Conservation (phyloP, 2,888 invertebrate genomes). For the Hirtodrosophila trivittata region DNA sequence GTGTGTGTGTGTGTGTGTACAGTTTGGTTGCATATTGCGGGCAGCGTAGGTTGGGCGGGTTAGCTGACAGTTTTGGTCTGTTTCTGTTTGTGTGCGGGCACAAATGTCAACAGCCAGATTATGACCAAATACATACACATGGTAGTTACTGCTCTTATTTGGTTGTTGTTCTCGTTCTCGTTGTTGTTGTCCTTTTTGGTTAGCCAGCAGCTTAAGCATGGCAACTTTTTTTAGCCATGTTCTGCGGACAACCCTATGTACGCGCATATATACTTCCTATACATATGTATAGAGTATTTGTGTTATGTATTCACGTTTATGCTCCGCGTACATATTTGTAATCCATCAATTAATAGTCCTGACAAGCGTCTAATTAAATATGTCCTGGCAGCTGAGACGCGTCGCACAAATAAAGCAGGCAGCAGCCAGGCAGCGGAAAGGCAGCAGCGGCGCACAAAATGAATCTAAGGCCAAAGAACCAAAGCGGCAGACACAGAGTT, state of each 20-base stretch:
- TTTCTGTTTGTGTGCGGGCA: slow-evolving; percentile 55
- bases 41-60: slow-evolving; percentile 14
- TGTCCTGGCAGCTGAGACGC: slow-evolving; percentile 51
- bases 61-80: slow-evolving; percentile 53
- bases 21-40: slow-evolving; percentile 51
- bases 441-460: slow-evolving; percentile 4
- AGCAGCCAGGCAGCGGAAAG: too few relatives aligned
- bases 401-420: not conserved
- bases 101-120: slow-evolving; percentile 68
- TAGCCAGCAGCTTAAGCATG: slow-evolving; percentile 59
- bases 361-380: slow-evolving; percentile 72
- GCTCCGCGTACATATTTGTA: slow-evolving; percentile 36
- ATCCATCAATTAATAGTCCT: slow-evolving; percentile 70
- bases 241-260: slow-evolving; percentile 12
- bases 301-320: not conserved
- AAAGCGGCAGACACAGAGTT: not conserved
- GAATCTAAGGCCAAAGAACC: slow-evolving; percentile 23
- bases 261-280: slow-evolving; percentile 12
- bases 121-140: slow-evolving; percentile 44
- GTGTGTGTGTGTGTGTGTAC: slow-evolving; percentile 6
- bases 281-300: slow-evolving; percentile 1
- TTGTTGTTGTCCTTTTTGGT: slow-evolving; percentile 32
- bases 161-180: slow-evolving; percentile 17
- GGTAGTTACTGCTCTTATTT: slow-evolving; percentile 14
- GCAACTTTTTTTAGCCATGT: slow-evolving; percentile 11